Conservation (phyloP, 92 coral and sea anemone genomes). For the Zoanthus solanderi region DNA sequence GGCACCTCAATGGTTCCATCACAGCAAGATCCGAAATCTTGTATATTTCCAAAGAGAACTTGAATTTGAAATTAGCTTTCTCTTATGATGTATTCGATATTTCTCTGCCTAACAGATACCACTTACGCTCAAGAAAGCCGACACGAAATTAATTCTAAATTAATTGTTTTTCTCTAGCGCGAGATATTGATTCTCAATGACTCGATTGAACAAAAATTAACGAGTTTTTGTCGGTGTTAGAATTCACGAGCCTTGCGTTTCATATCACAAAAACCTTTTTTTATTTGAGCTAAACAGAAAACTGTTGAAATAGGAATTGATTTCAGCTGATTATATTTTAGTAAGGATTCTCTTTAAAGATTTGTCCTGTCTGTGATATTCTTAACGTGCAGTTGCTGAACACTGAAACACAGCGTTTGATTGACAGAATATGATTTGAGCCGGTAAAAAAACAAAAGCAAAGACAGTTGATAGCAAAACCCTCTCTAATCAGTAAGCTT, state of each 20-base stretch:
- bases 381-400: slow-evolving; percentile 41
- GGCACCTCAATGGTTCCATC: slow-evolving; percentile 46
- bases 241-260: slow-evolving; percentile 24
- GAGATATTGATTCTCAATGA: slow-evolving; percentile 46
- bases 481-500: slow-evolving; percentile 43
- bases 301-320: slow-evolving; percentile 10
- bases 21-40: background rate
- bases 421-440: slow-evolving; percentile 35
- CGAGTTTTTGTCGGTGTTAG: slow-evolving; percentile 41
- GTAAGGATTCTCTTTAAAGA: slow-evolving; percentile 12
- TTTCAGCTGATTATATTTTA: slow-evolving; percentile 6
- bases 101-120: slow-evolving; percentile 28
- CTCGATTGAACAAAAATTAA: slow-evolving; percentile 48
- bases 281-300: slow-evolving; percentile 27
- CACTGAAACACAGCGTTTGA: slow-evolving; percentile 12
- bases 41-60: background rate
- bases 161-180: slow-evolving; percentile 48
- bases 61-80: slow-evolving; percentile 26
- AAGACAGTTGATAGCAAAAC: slow-evolving; percentile 31
- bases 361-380: slow-evolving; percentile 20
- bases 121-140: slow-evolving; percentile 24
- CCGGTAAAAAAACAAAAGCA: slow-evolving; percentile 48
- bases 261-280: slow-evolving; percentile 24
- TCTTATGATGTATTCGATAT: background rate
- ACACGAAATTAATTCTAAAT: slow-evolving; percentile 41